Evolutionary conservation across 1,140 invertebrate genomes (phyloP).

Genomic region (Mylabris phalerata): DNA sequence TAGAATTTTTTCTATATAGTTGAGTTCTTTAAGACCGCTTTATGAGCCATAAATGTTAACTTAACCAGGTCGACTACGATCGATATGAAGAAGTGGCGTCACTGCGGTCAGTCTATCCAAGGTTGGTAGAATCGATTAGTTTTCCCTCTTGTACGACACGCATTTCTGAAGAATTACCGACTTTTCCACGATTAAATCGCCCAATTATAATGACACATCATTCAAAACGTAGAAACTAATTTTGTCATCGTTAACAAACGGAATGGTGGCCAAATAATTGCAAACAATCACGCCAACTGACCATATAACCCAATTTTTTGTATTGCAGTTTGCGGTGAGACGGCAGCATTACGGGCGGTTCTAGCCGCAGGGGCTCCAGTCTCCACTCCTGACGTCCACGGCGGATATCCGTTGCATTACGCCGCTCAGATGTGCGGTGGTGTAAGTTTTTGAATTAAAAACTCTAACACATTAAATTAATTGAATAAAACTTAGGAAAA

Average conservation of each 20-base stretch:
- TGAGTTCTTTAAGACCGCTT: not conserved
- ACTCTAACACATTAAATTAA: too few relatives aligned
- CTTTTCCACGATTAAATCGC: too few relatives aligned
- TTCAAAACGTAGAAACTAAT: too few relatives aligned
- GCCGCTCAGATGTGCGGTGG: conserved; percentile 92
- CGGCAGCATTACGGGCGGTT: conserved; percentile 78
- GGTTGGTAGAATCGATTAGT: conserved; percentile 10
- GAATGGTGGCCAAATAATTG: too few relatives aligned
- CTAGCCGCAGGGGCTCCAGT: conserved; percentile 75
- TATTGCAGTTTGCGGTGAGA: conserved; percentile 76
- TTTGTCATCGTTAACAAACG: too few relatives aligned
- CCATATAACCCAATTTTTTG: not conserved
- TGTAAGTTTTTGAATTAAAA: conserved; percentile 37
- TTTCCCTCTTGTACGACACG: not conserved
- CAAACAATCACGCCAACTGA: too few relatives aligned
- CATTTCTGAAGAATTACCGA: too few relatives aligned
- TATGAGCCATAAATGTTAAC: not conserved
- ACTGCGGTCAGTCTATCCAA: conserved; percentile 12
- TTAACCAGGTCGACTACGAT: not conserved
- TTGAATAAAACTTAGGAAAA: conserved; percentile 30
- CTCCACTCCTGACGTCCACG: conserved; percentile 84
- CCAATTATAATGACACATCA: too few relatives aligned
- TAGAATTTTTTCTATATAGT: not conserved
- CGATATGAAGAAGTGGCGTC: conserved; percentile 10
- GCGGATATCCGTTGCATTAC: conserved; percentile 93